Percentiles rank a stretch among this genome's conserved stretches.
Evolutionary conservation across 2,113 vertebrate species (phyloP).

Genomic region (Pelvicachromis taeniatus): DNA sequence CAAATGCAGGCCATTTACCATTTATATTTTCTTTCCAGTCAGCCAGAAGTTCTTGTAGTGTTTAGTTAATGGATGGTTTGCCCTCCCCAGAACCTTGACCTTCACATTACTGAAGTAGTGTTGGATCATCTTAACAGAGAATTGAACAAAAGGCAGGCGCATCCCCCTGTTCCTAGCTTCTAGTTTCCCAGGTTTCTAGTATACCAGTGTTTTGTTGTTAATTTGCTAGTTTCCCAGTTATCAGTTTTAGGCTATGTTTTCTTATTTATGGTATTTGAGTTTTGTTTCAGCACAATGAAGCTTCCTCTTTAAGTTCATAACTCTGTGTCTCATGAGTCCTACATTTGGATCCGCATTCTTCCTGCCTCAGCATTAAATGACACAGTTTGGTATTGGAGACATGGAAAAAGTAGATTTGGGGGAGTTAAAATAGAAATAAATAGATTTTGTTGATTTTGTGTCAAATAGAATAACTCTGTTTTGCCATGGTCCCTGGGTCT

Average conservation of each 20-base stretch:
- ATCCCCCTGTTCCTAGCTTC: neutral
- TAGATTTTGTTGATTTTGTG: neutral
- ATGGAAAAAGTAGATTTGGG: neutral
- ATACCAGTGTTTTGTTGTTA: neutral
- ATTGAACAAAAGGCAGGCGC: rapidly evolving
- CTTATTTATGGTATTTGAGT: neutral
- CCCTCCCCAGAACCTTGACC: too few species aligned
- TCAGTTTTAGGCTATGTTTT: neutral
- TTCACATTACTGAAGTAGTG: too few species aligned
- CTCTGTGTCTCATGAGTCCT: neutral
- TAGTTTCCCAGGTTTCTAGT: neutral
- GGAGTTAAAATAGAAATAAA: neutral
- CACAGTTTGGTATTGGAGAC: neutral
- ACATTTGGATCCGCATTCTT: neutral
- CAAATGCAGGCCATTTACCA: too few species aligned
- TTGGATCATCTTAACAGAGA: too few species aligned
- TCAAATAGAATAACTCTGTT: neutral
- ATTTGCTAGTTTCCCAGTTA: neutral
- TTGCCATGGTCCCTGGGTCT: neutral
- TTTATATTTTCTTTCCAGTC: too few species aligned
- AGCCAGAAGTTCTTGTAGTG: too few species aligned
- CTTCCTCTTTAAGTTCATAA: neutral
- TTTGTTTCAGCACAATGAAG: neutral
- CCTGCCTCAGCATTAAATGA: neutral
- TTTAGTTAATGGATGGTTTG: too few species aligned